Base-by-base conservation (phyloP, 2,888 invertebrate genomes). In the Calameuta pallipes region DNA sequence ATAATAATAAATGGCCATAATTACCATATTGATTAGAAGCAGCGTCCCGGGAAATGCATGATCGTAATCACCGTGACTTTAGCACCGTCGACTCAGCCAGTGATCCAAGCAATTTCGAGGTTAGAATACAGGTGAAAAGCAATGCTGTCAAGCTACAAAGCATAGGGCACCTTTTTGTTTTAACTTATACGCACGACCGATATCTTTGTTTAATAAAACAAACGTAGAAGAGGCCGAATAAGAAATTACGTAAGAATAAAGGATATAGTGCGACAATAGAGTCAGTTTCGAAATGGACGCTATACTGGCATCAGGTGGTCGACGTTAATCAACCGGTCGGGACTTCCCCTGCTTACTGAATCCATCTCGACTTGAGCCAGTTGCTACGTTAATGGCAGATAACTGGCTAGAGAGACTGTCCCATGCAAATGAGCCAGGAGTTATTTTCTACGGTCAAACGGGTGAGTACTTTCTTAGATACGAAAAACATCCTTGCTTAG, bases 291-390 rank as follows among this genome's bases (percentile, higher is more conserved):
- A 37, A 37, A 81, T 76, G 73, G 74, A 78, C 78, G 73, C 70
- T 80, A 1, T 34, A 77, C 73, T 80, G 83, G 83, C 84, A 87
- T 85, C 86, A 86, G 86, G 86, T 87, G 86, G 85, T 84, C 85
- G 83, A 84, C 85, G 85, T 86, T 85, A 86, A 87, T 87, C 87
- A 86, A 82, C 80, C 76, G 31, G 71, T 76, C 78, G 73, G 76
- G 76, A 70, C 70, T 33, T 1, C 31, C 31, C 30, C 30, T 80
- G 81, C 82, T 82, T 82, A 80, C 79, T 81, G 79, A 80, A 80
- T 81, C 77, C 74, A 78, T 81, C 78, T 78, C 78, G 82, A 79
- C 80, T 76, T 75, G 70, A 81, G 80, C 30, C 70, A 30, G 30
- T 70, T 11, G 30, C 30, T 70, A 11, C 30, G 70, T 70, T 70